phyloP scores from a whole-genome alignment of 2,797 vertebrate genomes.

The Gallinago solitaria region DNA sequence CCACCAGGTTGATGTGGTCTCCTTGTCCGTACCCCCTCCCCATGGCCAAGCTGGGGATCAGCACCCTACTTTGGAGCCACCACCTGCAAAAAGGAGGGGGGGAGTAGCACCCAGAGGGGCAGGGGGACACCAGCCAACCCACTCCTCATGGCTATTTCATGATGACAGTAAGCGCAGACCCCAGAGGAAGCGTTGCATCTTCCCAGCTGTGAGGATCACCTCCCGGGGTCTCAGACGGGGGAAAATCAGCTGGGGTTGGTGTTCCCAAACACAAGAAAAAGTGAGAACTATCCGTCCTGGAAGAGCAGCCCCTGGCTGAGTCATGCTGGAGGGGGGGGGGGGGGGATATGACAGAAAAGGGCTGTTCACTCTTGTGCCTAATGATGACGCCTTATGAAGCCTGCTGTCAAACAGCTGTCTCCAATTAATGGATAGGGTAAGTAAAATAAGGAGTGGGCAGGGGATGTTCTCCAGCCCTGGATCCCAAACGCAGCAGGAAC shows the following conservation, averaged over 20 bases:
- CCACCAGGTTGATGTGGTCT: background rate
- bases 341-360: background rate
- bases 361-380: background rate
- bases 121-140: background rate
- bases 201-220: background rate
- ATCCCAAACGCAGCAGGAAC: background rate
- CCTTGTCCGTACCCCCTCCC: rapidly evolving
- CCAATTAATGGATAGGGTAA: background rate
- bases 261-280: background rate
- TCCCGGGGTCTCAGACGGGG: background rate
- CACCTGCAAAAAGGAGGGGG: background rate
- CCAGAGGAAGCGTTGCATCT: background rate
- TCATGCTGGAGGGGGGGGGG: no score
- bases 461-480: background rate
- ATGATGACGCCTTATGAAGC: background rate
- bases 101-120: background rate
- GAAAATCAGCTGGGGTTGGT: rapidly evolving
- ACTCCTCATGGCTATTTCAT: rapidly evolving
- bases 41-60: rapidly evolving
- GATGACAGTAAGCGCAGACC: background rate
- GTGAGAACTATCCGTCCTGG: background rate
- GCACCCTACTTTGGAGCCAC: background rate
- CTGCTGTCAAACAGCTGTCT: background rate
- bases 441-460: background rate
- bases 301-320: background rate